phyloP scores from a whole-genome alignment of 2,113 vertebrate genomes.

The Machaerirhynchus nigripectus region DNA sequence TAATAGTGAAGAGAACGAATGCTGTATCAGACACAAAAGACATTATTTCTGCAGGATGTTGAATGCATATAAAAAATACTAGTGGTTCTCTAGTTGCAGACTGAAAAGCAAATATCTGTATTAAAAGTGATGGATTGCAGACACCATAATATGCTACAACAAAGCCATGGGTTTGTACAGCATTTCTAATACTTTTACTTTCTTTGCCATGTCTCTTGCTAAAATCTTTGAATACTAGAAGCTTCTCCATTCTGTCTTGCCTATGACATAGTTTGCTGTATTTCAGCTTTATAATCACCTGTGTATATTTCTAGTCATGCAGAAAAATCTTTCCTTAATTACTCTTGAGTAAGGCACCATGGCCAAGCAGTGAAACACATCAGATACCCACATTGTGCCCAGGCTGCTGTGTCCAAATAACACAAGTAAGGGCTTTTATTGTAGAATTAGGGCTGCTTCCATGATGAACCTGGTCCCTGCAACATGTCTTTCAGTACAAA shows the following conservation, averaged over 20 bases:
- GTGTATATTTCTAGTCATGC: neutral
- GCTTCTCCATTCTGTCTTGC: neutral
- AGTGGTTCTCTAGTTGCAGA: neutral
- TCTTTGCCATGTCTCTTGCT: neutral
- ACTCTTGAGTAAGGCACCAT: neutral
- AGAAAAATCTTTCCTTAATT: neutral
- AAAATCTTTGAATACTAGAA: neutral
- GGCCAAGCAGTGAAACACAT: neutral
- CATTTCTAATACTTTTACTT: neutral
- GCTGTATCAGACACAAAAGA: neutral
- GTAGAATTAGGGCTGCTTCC: neutral
- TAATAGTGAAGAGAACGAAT: neutral
- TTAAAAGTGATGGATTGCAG: neutral
- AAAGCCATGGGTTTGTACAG: neutral
- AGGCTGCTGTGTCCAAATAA: neutral
- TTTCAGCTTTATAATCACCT: neutral
- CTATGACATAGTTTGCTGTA: neutral
- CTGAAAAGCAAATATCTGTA: constrained; percentile 17
- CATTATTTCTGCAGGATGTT: constrained; percentile 15
- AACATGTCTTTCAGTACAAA: neutral
- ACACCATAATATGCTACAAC: neutral
- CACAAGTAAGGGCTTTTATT: neutral
- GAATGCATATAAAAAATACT: neutral
- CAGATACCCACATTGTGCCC: neutral
- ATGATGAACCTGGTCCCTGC: neutral